A percentile compares a stretch with the other conserved stretches of the same genome.
phyloP scores from a whole-genome alignment of 2,113 vertebrate genomes.

The Empidonax traillii region DNA sequence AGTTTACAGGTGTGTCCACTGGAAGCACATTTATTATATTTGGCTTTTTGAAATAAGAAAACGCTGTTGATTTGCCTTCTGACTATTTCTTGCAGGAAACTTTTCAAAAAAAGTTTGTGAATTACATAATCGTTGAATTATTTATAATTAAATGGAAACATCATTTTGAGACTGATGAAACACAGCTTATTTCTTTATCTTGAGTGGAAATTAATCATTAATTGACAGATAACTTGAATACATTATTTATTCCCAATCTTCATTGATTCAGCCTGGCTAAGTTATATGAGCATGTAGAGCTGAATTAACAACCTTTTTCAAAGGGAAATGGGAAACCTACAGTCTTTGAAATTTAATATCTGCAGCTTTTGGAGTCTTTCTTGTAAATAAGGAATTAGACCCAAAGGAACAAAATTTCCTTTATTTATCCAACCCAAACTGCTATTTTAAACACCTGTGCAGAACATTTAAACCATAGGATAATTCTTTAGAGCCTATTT shows the following conservation, averaged over 20 bases:
- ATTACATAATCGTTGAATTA: not conserved
- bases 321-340: not conserved
- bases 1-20: not conserved
- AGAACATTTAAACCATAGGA: not conserved
- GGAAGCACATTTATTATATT: not conserved
- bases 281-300: not conserved
- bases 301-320: not conserved
- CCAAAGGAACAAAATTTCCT: not conserved
- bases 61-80: not conserved
- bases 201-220: not conserved
- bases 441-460: not conserved
- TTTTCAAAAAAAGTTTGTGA: not conserved
- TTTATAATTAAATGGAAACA: not conserved
- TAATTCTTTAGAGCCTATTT: not conserved
- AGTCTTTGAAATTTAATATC: not conserved
- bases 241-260: not conserved
- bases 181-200: not conserved
- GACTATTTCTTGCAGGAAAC: not conserved
- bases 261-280: not conserved
- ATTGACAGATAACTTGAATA: not conserved
- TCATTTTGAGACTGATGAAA: not conserved
- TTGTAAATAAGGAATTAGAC: not conserved
- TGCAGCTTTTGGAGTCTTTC: not conserved
- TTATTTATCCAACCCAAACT: not conserved
- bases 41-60: not conserved